Base-by-base conservation (phyloP, 2,113 vertebrate genomes). In the Gopherus flavomarginatus region DNA sequence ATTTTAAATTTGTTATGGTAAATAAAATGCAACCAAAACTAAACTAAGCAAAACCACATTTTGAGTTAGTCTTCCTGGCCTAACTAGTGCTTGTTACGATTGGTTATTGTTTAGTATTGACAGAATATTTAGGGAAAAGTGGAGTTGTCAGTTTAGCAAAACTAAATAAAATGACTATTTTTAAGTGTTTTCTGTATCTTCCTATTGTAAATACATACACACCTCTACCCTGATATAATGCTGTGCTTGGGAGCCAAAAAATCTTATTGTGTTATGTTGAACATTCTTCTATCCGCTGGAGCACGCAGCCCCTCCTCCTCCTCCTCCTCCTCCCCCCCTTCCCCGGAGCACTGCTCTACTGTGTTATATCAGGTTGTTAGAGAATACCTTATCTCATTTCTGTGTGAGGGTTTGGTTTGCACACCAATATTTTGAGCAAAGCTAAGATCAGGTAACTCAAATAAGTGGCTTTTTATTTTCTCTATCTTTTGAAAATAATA, bases 1-100 rank as follows among this genome's bases (percentile, higher is more conserved):
- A 17, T 13, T 27, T 27, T 24, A 19, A 26, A 35, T 31, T 85
- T 62, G 80, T 53, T 0, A 0, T 29, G 59, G 5, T 2, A 47
- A 57, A 11, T 29, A n/a, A 69, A 69, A 1, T 49, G 49, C 44
- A 88, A 62, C 57, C 57, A 75, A 56, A 83, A 47, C 26, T 24
- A n/a, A 77, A 79, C 59, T 69, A 26, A 86, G 52, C 1, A 29
- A 44, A 59, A 17, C 1, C 1, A 1, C 1, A 1, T 52, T 69
- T 35, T 65, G 35, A 69, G 16, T 69, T 17, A 69, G 31, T 86
- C 1, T 1, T 53, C 22, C 65, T 85, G 75, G 16, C 8, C 17
- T 35, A 69, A 42, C 82, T 75, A n/a, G 13, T 89, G 54, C 29
- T 11, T 19, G 0, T 92, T 82, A 69, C 47, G 54, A 6, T 1